These are phyloP conservation scores for Acrobasis suavella DNA, from an alignment of 2,888 invertebrate genomes.

Conservation along the genomic window DNA sequence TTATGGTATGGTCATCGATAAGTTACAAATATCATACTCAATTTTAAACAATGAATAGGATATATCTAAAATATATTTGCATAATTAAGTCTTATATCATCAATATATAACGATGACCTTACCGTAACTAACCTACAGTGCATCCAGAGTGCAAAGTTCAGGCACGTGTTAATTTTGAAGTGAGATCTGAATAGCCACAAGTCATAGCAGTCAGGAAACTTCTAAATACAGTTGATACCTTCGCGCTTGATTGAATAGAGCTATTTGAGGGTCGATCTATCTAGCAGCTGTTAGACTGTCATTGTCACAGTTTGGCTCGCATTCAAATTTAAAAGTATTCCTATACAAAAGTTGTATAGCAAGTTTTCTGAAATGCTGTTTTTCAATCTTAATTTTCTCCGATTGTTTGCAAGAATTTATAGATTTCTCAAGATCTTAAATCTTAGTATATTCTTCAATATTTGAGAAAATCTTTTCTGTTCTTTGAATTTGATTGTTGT, in stretches of 20 bases:
- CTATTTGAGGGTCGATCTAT: slow-evolving; percentile 64
- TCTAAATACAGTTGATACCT: slow-evolving; percentile 55
- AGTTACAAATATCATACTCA: no score
- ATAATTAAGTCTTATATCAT: no score
- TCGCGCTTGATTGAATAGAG: slow-evolving; percentile 69
- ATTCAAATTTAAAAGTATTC: slow-evolving; percentile 67
- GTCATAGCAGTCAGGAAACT: slow-evolving; percentile 30
- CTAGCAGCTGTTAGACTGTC: slow-evolving; percentile 55
- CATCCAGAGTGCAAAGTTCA: slow-evolving; percentile 19
- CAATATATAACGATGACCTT: slow-evolving; percentile 1
- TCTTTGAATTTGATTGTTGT: slow-evolving; percentile 8
- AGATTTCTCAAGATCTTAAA: neutral
- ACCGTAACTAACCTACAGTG: neutral
- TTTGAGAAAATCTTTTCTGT: slow-evolving; percentile 11
- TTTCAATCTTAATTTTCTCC: neutral
- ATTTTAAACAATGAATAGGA: no score
- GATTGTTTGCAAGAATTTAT: neutral
- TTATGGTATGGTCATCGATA: no score
- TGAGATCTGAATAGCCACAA: slow-evolving; percentile 13
- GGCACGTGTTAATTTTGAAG: slow-evolving; percentile 17
- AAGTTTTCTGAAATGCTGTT: neutral
- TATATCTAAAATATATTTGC: no score
- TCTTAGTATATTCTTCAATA: neutral
- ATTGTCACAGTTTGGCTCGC: slow-evolving; percentile 54
- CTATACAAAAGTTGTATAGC: slow-evolving; percentile 31